These are phyloP conservation scores for Sternotherus odoratus DNA, from an alignment of 2,797 vertebrate species.

Conservation along the genomic window DNA sequence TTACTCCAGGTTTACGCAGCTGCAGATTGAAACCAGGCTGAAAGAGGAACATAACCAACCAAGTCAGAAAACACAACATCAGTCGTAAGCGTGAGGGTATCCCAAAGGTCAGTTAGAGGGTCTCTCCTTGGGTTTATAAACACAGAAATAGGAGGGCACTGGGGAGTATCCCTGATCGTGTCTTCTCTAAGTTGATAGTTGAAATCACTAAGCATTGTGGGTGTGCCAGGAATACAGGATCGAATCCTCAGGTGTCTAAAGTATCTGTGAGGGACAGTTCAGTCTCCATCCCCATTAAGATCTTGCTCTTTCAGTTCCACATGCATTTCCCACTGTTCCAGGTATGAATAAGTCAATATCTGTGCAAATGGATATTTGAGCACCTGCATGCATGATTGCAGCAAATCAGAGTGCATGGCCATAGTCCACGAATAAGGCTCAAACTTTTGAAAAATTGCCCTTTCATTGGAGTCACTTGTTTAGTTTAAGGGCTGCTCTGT, in stretches of 20 bases:
- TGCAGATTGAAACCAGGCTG: conserved; percentile 24
- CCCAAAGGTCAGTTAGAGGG: background rate
- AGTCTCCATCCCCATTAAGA: background rate
- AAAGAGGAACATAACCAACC: background rate
- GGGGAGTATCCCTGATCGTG: background rate
- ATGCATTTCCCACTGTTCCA: background rate
- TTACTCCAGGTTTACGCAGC: conserved; percentile 47
- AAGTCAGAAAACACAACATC: background rate
- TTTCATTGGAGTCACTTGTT: rapidly evolving
- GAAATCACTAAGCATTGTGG: background rate
- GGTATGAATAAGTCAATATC: background rate
- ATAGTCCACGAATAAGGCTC: background rate
- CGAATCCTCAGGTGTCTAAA: background rate
- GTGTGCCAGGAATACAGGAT: background rate
- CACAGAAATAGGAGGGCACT: background rate
- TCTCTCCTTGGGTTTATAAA: background rate
- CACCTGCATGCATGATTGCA: background rate
- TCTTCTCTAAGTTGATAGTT: background rate
- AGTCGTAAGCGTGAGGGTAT: background rate
- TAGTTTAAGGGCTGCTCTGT: rapidly evolving
- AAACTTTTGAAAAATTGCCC: background rate
- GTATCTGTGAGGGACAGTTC: background rate
- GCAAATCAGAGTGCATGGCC: rapidly evolving
- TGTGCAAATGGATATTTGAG: background rate
- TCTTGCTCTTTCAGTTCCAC: background rate